phyloP scores from a whole-genome alignment of 2,797 vertebrate species.

The Geotrypetes seraphini region DNA sequence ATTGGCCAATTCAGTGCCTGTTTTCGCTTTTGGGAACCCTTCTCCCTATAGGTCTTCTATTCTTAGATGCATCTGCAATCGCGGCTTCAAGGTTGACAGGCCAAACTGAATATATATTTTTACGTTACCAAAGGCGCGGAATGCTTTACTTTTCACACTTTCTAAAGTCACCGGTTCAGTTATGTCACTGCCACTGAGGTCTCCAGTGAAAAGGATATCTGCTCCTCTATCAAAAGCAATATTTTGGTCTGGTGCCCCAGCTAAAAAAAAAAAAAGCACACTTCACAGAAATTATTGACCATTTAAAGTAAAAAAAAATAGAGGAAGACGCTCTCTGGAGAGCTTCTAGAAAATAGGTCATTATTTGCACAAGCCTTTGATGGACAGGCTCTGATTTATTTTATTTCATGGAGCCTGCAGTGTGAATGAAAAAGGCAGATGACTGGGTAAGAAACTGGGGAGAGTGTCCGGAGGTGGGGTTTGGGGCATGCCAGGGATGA shows the following conservation, averaged over 20 bases:
- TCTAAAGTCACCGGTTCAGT: too few species aligned
- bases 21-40: too few species aligned
- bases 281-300: not conserved
- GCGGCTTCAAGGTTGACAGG: not conserved
- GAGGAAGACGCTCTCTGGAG: not conserved
- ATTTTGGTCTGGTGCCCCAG: not conserved
- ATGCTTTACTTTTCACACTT: too few species aligned
- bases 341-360: not conserved
- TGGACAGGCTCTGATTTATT: not conserved
- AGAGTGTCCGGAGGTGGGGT: too few species aligned
- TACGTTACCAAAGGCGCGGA: not conserved
- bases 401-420: too few species aligned
- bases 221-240: not conserved
- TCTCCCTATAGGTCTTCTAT: not conserved
- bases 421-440: too few species aligned
- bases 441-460: too few species aligned
- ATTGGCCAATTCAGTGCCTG: not conserved
- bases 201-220: not conserved
- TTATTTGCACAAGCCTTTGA: not conserved
- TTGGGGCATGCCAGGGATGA: too few species aligned
- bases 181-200: not conserved
- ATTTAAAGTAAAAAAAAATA: not conserved
- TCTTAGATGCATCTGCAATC: not conserved
- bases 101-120: not conserved
- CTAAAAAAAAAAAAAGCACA: not conserved